A percentile compares a stretch with the other conserved stretches of the same genome.
These are phyloP conservation scores for Charadrius vociferus DNA, from an alignment of 2,113 vertebrate species.

Conservation along the genomic window DNA sequence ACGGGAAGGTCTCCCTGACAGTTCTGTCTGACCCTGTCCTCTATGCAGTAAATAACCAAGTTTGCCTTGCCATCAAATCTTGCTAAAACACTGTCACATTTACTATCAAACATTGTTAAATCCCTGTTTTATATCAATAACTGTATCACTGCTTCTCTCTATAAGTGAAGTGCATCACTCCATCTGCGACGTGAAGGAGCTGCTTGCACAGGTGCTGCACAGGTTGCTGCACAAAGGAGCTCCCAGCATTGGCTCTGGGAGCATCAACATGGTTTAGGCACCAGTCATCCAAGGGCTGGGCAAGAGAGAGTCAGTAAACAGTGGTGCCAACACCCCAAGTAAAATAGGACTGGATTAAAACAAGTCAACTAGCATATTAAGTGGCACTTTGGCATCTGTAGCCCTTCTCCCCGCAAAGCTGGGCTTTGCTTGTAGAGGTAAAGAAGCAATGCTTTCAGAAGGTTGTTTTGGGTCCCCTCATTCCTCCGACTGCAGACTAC, in stretches of 20 bases:
- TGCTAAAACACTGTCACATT: not conserved
- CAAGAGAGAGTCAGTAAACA: not conserved
- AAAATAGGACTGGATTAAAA: not conserved
- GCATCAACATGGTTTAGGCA: not conserved
- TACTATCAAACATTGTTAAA: not conserved
- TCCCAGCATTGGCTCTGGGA: not conserved
- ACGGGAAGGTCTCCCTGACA: not conserved
- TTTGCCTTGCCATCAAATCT: not conserved
- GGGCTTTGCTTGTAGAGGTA: not conserved
- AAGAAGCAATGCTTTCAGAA: not conserved
- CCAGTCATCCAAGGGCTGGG: not conserved
- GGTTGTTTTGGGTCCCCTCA: not conserved
- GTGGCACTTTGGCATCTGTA: not conserved
- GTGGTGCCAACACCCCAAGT: not conserved
- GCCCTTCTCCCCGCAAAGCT: not conserved
- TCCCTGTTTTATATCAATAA: not conserved
- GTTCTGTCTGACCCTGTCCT: not conserved
- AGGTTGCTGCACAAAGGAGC: not conserved
- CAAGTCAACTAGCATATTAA: not conserved
- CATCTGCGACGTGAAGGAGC: not conserved
- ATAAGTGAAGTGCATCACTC: not conserved
- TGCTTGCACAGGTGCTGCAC: fast-evolving
- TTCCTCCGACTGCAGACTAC: not conserved
- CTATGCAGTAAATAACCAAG: not conserved
- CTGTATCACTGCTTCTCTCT: not conserved